Evolutionary conservation across 2,797 vertebrate genomes (phyloP).

Genomic region (Helostoma temminkii): DNA sequence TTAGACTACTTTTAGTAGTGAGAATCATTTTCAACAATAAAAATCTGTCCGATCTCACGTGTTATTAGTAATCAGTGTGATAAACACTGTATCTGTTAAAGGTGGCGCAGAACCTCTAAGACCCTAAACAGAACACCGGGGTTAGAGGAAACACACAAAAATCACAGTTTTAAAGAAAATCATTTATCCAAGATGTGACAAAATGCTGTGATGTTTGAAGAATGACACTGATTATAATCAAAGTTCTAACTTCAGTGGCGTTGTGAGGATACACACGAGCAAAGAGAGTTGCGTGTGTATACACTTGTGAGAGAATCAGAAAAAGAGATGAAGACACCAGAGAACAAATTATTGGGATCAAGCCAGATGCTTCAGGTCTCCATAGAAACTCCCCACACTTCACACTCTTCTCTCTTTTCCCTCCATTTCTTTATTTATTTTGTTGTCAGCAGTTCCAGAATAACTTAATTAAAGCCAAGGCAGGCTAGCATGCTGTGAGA

Average conservation of each 20-base stretch:
- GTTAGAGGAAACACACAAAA: slow-evolving; percentile 3
- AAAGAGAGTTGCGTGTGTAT: slow-evolving; percentile 21
- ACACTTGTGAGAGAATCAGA: slow-evolving; percentile 31
- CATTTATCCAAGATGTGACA: slow-evolving; percentile 18
- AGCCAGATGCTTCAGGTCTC: slow-evolving; percentile 87
- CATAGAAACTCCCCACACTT: slow-evolving; percentile 85
- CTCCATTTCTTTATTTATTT: slow-evolving; percentile 84
- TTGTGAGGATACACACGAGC: slow-evolving; percentile 20
- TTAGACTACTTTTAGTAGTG: too few relatives aligned
- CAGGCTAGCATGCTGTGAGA: slow-evolving; percentile 80
- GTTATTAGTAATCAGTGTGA: neutral
- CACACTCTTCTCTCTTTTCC: slow-evolving; percentile 77
- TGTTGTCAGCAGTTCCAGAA: slow-evolving; percentile 84
- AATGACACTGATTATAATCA: slow-evolving; percentile 53
- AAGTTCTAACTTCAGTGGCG: slow-evolving; percentile 32
- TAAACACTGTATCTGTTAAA: neutral
- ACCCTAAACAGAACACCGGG: neutral
- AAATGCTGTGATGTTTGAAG: slow-evolving; percentile 41
- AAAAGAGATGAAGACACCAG: slow-evolving; percentile 63
- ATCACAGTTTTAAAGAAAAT: slow-evolving; percentile 20
- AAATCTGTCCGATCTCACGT: neutral
- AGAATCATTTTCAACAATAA: neutral
- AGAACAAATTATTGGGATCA: slow-evolving; percentile 82
- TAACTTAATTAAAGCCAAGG: slow-evolving; percentile 88
- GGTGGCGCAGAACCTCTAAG: neutral